Evolutionary conservation across 2,888 invertebrate species (phyloP).

Genomic region (Miltochrista miniata): DNA sequence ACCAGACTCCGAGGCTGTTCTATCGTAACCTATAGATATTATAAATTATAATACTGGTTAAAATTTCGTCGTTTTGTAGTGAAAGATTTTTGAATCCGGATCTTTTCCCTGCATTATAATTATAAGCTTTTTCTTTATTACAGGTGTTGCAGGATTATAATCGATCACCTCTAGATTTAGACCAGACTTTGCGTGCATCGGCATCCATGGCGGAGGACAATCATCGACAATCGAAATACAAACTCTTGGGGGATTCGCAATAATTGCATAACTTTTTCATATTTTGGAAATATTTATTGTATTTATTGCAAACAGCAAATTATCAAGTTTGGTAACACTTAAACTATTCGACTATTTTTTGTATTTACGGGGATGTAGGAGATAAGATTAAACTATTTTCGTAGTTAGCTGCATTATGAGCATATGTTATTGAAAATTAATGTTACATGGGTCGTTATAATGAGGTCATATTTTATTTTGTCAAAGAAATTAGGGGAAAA

Average conservation of each 20-base stretch:
- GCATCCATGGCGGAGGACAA: slow-evolving; percentile 59
- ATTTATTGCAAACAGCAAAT: neutral
- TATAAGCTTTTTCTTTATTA: neutral
- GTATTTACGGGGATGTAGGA: slow-evolving; percentile 16
- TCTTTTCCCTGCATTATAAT: neutral
- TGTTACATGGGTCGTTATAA: neutral
- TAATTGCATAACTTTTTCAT: neutral
- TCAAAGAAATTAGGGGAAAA: slow-evolving; percentile 8
- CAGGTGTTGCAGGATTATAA: slow-evolving; percentile 64
- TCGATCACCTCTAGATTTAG: slow-evolving; percentile 37
- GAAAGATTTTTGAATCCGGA: no score
- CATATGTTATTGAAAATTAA: neutral
- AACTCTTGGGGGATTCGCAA: slow-evolving; percentile 34
- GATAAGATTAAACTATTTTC: slow-evolving; percentile 7
- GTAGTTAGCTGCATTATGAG: neutral
- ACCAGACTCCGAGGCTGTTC: no score
- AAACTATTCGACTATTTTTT: neutral
- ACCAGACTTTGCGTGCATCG: slow-evolving; percentile 52
- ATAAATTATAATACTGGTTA: no score
- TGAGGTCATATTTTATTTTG: neutral
- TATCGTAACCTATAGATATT: no score
- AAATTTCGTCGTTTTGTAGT: no score
- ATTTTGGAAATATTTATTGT: neutral
- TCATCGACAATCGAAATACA: slow-evolving; percentile 56
- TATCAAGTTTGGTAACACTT: neutral